Evolutionary conservation across 1,140 invertebrate genomes (phyloP).

Genomic region (Cydia splendana): DNA sequence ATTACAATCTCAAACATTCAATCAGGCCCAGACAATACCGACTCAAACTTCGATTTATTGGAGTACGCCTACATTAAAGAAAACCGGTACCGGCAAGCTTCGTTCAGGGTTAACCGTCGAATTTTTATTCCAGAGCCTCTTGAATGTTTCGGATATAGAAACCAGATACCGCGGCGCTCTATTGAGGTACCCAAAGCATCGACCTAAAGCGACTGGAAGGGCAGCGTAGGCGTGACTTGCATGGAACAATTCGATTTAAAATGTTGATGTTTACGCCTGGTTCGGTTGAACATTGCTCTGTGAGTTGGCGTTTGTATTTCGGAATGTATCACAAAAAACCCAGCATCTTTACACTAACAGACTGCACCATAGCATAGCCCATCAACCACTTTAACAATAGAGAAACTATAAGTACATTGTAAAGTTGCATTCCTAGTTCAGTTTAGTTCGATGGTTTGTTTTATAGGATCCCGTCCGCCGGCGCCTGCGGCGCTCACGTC

Average conservation of each 20-base stretch:
- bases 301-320: constrained; percentile 9
- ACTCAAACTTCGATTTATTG: constrained; percentile 31
- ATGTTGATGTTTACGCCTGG: constrained; percentile 24
- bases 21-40: constrained; percentile 22
- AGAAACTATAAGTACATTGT: neutral
- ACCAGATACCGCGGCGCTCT: constrained; percentile 49
- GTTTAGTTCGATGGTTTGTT: constrained; percentile 22
- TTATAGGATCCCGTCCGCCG: constrained; percentile 36
- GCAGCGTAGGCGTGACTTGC: constrained; percentile 35
- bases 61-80: constrained; percentile 38
- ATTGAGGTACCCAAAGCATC: constrained; percentile 44
- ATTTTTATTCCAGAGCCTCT: constrained; percentile 49
- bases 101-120: constrained; percentile 37
- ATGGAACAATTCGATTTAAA: constrained; percentile 32
- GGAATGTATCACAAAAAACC: neutral
- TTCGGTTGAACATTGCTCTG: constrained; percentile 2
- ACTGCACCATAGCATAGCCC: neutral
- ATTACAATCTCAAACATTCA: constrained; percentile 27
- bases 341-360: neutral
- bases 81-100: constrained; percentile 41
- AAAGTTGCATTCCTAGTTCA: constrained; percentile 1
- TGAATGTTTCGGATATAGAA: constrained; percentile 56
- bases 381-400: neutral
- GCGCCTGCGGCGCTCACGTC: constrained; percentile 56
- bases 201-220: constrained; percentile 43